Base-by-base conservation (phyloP, 2,888 invertebrate species). In the Eupelmus urozonus region DNA sequence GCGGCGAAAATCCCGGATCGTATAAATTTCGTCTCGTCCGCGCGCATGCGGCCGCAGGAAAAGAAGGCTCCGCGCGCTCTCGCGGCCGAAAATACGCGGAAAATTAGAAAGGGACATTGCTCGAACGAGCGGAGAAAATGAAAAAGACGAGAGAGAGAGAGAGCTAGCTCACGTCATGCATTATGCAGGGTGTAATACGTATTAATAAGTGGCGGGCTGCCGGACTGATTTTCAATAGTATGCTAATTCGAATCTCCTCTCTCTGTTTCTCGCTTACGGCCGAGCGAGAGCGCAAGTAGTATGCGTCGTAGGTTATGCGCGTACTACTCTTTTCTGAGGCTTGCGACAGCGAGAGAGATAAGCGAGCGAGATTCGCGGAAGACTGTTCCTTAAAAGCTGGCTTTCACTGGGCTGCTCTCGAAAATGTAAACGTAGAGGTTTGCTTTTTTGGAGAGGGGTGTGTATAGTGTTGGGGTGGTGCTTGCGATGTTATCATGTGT, bases 211-310 rank as follows among this genome's bases (percentile, higher is more conserved):
- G 65, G 49, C 53, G 53, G 49, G 16, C 16, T 18, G 67, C 5
- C 25, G 65, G 70, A 59, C 74, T 65, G 78, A 78, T 78, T 70
- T 78, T 78, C 70, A 78, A 78, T 78, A 65, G 70, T 51, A 70
- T 74, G 74, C 65, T 74, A 74, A 78, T 78, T 70, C 18, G 27
- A 5, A 9, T 9, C 9, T 9, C 34, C 9, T 34, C 34, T 9
- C 34, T 34, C 34, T 34, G 9, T 34, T 34, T 9, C 9, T 34
- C 9, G 34, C 3, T 5, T 5, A 34, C 3, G 9, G 9, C 9
- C 34, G 9, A 34, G 34, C n/a, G n/a, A n/a, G n/a, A n/a, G n/a
- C n/a, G n/a, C 9, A 34, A 34, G 34, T 34, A 34, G 3, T 34
- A 34, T 34, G 34, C 34, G 34, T 71, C 59, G 23, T 70, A 67